phyloP scores from a whole-genome alignment of 1,140 invertebrate genomes.

The Drosophila jambulina region DNA sequence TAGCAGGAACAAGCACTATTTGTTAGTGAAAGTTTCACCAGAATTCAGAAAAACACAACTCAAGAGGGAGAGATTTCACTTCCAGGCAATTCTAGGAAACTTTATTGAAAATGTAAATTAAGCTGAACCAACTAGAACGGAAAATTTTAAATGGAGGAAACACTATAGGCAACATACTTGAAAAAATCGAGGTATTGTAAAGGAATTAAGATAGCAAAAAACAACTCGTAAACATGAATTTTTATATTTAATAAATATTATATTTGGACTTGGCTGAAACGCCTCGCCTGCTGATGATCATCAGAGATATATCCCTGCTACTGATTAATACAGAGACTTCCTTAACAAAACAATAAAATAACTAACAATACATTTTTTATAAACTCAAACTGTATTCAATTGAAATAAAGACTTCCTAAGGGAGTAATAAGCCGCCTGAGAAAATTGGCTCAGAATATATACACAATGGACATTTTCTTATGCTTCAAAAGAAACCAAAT shows the following conservation, averaged over 20 bases:
- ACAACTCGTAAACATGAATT: too few species aligned
- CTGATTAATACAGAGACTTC: not conserved
- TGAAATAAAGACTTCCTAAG: not conserved
- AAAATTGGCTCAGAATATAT: not conserved
- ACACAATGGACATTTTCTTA: constrained; percentile 5
- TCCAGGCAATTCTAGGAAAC: not conserved
- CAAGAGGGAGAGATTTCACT: constrained; percentile 16
- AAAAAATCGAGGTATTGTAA: not conserved
- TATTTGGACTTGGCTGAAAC: not conserved
- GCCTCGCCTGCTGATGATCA: too few species aligned
- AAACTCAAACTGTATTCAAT: not conserved
- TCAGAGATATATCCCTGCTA: not conserved
- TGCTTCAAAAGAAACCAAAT: constrained; percentile 19
- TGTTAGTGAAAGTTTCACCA: constrained; percentile 7
- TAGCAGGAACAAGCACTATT: not conserved
- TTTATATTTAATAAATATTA: not conserved
- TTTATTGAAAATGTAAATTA: constrained; percentile 8
- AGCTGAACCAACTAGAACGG: not conserved
- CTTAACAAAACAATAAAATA: not conserved
- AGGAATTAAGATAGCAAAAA: not conserved
- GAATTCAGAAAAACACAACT: not conserved
- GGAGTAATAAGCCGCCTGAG: not conserved
- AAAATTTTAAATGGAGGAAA: not conserved
- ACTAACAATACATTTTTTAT: not conserved
- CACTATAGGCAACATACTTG: not conserved